Percentiles rank a stretch among this genome's conserved stretches.
These are phyloP conservation scores for Centropus unirufus DNA, from an alignment of 2,113 vertebrate genomes.

Conservation along the genomic window DNA sequence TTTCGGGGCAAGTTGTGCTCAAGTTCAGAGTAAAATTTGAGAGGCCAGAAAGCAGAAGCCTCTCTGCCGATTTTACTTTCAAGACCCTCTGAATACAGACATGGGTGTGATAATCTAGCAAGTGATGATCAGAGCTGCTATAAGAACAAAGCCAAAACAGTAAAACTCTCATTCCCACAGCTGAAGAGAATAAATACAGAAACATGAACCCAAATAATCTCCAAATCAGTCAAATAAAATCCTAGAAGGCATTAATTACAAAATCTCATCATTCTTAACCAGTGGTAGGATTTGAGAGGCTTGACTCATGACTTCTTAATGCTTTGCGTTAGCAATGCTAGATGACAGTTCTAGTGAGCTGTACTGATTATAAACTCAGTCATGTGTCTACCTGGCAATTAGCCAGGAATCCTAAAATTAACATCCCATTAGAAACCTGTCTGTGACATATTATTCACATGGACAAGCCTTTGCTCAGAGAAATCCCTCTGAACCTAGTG, in stretches of 20 bases:
- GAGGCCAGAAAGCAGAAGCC: neutral
- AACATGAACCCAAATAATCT: neutral
- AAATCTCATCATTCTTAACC: neutral
- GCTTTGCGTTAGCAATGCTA: neutral
- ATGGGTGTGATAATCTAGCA: neutral
- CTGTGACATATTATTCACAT: neutral
- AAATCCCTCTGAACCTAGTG: neutral
- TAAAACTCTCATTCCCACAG: neutral
- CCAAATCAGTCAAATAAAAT: neutral
- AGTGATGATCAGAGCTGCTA: neutral
- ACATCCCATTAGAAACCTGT: neutral
- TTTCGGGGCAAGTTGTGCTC: neutral
- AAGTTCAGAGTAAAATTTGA: neutral
- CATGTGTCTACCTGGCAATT: conserved; percentile 13
- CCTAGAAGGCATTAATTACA: neutral
- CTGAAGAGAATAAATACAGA: neutral
- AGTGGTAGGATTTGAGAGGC: neutral
- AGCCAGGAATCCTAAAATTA: conserved; percentile 29
- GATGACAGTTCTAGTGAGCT: neutral
- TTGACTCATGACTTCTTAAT: neutral
- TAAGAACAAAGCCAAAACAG: neutral
- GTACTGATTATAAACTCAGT: neutral
- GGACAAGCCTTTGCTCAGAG: neutral
- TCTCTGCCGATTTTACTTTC: neutral
- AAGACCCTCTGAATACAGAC: neutral